phyloP scores from a whole-genome alignment of 2,113 vertebrate genomes.

The Hydrolagus affinis region DNA sequence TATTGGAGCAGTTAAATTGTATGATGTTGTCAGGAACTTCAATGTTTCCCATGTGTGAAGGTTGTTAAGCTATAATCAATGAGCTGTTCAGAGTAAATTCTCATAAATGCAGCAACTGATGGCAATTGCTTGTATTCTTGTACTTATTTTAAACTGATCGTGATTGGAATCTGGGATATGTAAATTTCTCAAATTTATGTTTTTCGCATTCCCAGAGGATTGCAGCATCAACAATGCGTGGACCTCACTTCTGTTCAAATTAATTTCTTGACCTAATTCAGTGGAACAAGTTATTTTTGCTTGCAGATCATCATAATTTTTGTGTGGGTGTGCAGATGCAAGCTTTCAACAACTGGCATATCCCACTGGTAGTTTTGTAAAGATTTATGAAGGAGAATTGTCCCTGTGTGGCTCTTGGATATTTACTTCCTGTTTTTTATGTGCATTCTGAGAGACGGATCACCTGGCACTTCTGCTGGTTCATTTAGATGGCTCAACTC shows the following conservation, averaged over 20 bases:
- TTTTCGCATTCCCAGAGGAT: background rate
- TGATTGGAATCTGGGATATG: background rate
- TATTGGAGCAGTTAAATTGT: no score
- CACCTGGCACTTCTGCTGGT: no score
- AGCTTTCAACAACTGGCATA: no score
- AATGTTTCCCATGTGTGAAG: background rate
- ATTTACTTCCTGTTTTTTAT: no score
- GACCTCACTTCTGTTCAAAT: background rate
- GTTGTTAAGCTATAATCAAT: background rate
- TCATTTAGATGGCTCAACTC: no score
- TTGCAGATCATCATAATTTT: background rate
- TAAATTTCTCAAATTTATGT: background rate
- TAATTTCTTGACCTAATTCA: background rate
- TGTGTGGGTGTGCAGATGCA: background rate
- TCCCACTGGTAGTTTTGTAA: no score
- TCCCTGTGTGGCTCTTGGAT: no score
- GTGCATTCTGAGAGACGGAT: no score
- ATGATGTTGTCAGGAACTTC: background rate
- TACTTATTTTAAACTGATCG: background rate
- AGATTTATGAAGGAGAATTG: no score
- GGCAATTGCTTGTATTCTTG: no score
- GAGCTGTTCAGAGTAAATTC: background rate
- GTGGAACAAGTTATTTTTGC: background rate
- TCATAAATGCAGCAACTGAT: background rate
- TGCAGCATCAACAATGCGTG: background rate